phyloP scores from a whole-genome alignment of 2,113 vertebrate genomes.

The Callithrix jacchus region DNA sequence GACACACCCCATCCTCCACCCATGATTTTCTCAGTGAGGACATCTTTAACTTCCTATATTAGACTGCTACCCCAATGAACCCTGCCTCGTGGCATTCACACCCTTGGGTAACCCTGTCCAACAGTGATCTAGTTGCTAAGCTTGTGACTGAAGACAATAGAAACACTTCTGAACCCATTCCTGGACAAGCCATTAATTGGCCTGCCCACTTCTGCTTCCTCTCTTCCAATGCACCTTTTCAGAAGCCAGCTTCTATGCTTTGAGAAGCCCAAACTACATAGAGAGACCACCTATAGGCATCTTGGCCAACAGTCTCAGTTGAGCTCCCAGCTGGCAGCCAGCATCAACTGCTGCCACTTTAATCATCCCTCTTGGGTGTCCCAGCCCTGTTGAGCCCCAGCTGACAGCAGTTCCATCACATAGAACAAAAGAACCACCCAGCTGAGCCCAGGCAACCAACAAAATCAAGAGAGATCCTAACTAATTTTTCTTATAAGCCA shows the following conservation, averaged over 20 bases:
- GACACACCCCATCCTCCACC: too few species aligned
- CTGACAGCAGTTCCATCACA: rapidly evolving
- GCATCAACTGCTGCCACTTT: too few species aligned
- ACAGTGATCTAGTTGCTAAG: background rate
- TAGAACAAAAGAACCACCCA: background rate
- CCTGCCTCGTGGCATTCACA: background rate
- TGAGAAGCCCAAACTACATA: background rate
- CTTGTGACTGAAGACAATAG: background rate
- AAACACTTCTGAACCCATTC: background rate
- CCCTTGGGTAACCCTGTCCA: background rate
- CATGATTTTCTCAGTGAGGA: background rate
- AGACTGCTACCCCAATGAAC: background rate
- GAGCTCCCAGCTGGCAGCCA: background rate
- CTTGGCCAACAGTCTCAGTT: background rate
- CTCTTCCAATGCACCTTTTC: background rate
- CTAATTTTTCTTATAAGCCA: background rate
- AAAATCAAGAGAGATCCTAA: background rate
- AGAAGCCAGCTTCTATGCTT: background rate
- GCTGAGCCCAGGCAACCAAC: background rate
- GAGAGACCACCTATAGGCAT: background rate
- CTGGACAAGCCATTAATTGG: background rate
- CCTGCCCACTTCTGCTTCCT: background rate
- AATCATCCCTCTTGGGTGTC: background rate
- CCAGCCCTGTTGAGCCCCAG: too few species aligned
- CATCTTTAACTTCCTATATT: background rate